phyloP scores from a whole-genome alignment of 2,113 vertebrate genomes.

The Dasyurus viverrinus region DNA sequence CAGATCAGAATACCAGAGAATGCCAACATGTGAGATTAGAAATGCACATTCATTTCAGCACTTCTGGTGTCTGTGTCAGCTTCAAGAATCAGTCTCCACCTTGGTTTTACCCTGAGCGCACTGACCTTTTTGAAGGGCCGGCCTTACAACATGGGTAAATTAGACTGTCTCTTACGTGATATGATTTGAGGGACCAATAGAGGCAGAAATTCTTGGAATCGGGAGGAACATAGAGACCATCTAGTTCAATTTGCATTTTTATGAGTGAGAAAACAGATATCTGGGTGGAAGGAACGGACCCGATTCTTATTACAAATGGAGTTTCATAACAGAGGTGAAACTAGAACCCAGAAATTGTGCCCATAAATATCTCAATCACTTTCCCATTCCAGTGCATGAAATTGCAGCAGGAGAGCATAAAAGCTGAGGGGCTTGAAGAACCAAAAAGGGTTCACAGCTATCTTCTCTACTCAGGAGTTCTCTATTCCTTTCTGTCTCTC shows the following conservation, averaged over 20 bases:
- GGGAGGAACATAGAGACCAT: neutral
- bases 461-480: neutral
- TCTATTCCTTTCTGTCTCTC: neutral
- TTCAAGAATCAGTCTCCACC: neutral
- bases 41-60: neutral
- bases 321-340: neutral
- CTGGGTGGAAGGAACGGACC: neutral
- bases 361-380: neutral
- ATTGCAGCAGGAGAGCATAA: conserved; percentile 5
- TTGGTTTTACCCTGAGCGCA: conserved; percentile 26
- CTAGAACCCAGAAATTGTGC: neutral
- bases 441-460: neutral
- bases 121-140: neutral
- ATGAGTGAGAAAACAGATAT: neutral
- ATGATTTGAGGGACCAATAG: conserved; percentile 3
- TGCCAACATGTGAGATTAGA: neutral
- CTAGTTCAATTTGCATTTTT: neutral
- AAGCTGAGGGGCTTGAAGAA: neutral
- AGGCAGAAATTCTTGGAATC: neutral
- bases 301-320: neutral
- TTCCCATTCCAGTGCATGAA: neutral
- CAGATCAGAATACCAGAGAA: neutral
- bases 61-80: conserved; percentile 13
- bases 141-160: neutral
- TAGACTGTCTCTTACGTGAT: neutral